Evolutionary conservation across 2,888 invertebrate genomes (phyloP), one percentile per base, ranked within the genome.

Genomic region (Plutella xylostella): DNA sequence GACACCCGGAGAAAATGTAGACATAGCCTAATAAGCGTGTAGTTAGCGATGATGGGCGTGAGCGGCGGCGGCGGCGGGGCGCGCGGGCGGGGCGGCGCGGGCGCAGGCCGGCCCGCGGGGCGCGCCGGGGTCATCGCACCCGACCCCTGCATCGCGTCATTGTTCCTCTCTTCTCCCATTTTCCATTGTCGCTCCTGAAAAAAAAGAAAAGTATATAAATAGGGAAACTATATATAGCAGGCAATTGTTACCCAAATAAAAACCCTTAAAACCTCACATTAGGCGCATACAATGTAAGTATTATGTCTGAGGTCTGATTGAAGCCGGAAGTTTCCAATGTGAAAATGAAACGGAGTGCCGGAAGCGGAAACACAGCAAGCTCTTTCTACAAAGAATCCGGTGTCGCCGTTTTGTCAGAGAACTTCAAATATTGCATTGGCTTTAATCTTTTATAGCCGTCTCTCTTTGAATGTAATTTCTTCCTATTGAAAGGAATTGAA

Each of bases 121-220:
- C 62, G 58, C 60, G 66, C 69, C 69, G 62, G 72, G 72, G 72
- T 72, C 75, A 71, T 73, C 74, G 77, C 74, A 73, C 73, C 79
- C 80, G 74, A 73, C 79, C 72, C 69, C 69, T 69, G 72, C 77
- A 80, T 76, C 64, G 71, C 71, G 80, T 80, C 82, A 82, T 83
- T 80, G 79, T 66, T 65, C 67, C 60, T 62, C 57, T 61, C 60
- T 61, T 65, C 62, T 65, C 60, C 64, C 83, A 82, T 82, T 73
- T 74, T 78, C 80, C 80, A 80, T 83, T 70, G 63, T 77, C 68
- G 71, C 67, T 66, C 67, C 82, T 82, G 77, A 33, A 83, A 82
- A 76, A 82, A 80, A 54, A 46, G 52, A 58, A 48, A 35, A 21
- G 19, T 28, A 45, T 41, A 38, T 7, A 40, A 15, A 15, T 20